Conservation (phyloP, 2,888 invertebrate species). For the Ectobius pallidus region DNA sequence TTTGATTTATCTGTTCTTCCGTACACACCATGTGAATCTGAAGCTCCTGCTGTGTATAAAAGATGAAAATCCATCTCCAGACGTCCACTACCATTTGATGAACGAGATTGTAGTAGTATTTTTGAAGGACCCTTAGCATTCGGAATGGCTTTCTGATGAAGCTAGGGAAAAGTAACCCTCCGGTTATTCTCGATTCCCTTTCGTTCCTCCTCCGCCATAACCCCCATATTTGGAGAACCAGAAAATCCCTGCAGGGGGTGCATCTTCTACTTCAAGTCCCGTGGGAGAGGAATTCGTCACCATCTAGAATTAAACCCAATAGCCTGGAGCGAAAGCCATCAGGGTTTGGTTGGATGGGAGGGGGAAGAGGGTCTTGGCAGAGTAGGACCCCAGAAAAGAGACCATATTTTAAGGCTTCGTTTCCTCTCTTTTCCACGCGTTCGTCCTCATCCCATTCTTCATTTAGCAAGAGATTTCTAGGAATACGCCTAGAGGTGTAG, state of each 20-base stretch:
- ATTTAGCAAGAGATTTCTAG: background rate
- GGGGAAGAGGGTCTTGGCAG: background rate
- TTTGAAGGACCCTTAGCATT: background rate
- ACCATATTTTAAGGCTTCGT: conserved; percentile 9
- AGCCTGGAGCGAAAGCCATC: background rate
- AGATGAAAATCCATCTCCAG: too few relatives aligned
- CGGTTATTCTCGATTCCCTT: background rate
- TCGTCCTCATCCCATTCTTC: background rate
- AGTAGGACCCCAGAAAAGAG: background rate
- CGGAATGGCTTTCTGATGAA: background rate
- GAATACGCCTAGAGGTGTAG: background rate
- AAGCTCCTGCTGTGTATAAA: too few relatives aligned
- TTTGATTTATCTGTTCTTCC: too few relatives aligned
- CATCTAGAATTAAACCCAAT: conserved; percentile 5
- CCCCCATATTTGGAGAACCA: conserved; percentile 5
- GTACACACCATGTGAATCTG: too few relatives aligned
- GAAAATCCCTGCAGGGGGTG: background rate
- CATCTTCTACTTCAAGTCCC: conserved; percentile 1
- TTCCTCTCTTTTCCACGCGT: background rate
- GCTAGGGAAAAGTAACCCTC: background rate
- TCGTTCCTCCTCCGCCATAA: background rate
- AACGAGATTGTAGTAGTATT: too few relatives aligned
- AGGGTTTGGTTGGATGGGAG: background rate
- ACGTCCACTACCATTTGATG: too few relatives aligned
- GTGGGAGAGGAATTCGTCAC: conserved; percentile 30